Evolutionary conservation across 2,113 vertebrate species (phyloP).

Genomic region (Lampris megalopsis): DNA sequence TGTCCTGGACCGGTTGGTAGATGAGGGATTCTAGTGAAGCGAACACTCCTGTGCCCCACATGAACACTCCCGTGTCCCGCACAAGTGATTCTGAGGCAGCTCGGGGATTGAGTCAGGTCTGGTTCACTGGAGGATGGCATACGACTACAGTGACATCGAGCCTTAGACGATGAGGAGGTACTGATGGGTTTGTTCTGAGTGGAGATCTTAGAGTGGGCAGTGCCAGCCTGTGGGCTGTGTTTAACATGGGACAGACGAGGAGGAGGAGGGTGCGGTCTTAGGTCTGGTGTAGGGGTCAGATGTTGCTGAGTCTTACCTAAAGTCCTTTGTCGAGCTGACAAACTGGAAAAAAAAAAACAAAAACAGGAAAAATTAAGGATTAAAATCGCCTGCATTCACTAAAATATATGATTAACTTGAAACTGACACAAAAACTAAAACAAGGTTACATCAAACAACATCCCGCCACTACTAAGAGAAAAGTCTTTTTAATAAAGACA

Average conservation of each 20-base stretch:
- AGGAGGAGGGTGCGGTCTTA: constrained; percentile 33
- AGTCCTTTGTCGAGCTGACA: constrained; percentile 16
- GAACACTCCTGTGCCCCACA: neutral
- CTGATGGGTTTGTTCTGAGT: constrained; percentile 1
- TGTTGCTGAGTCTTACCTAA: constrained; percentile 20
- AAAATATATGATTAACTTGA: too few species aligned
- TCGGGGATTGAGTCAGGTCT: constrained; percentile 2
- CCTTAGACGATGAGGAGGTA: neutral
- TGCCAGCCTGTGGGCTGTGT: constrained; percentile 40
- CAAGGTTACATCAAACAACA: too few species aligned
- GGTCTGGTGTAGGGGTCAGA: neutral
- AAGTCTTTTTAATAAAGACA: too few species aligned
- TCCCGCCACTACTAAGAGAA: too few species aligned
- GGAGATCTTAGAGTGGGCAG: constrained; percentile 10
- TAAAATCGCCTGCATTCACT: neutral
- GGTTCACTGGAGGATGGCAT: constrained; percentile 10
- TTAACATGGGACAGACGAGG: constrained; percentile 6
- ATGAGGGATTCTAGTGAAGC: neutral
- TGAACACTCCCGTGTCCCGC: neutral
- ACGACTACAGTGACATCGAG: constrained; percentile 11
- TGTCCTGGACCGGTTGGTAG: neutral
- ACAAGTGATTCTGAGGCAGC: constrained; percentile 7
- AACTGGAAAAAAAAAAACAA: constrained; percentile 26
- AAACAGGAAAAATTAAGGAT: neutral
- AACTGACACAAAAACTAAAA: too few species aligned